Base-by-base conservation (phyloP, 1,140 invertebrate species). In the Monomorium pharaonis region DNA sequence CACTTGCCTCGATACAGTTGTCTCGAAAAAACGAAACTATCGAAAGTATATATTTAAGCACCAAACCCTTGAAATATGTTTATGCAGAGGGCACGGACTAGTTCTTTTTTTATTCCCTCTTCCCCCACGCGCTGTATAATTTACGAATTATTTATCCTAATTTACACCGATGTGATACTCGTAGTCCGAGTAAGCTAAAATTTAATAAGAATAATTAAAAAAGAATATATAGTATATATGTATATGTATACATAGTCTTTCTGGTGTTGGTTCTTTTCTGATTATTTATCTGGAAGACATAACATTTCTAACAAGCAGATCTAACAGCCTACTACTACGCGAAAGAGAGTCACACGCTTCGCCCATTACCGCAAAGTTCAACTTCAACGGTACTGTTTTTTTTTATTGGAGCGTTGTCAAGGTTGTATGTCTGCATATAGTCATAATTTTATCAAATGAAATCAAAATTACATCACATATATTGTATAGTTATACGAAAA, bases 221-320 rank as follows among this genome's bases (percentile, higher is more conserved):
- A 1, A 44, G 67, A 44, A 67, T 67, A 69, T 65, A 37, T 78
- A 60, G 44, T 58, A 72, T 33, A 58, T 80, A 56, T 80, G 9
- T 63, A 81, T 58, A 77, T 78, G 84, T 88, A 90, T 89, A 89
- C 78, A 88, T 85, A 92, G 89, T 92, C 92, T 94, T 92, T 94
- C 92, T 94, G 94, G 94, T 95, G 94, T 93, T 94, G 93, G 94
- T 94, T 94, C 91, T 95, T 92, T 92, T 90, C 88, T 89, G 87
- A 91, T 87, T 87, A 87, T 91, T 67, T 88, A 89, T 89, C 88
- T 86, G 81, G 90, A 92, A 74, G 89, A 91, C 88, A 91, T 91
- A 92, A 93, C 91, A 93, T 89, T 83, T 92, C 91, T 94, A 93
- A 94, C 92, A 92, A 91, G 77, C 88, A 91, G 90, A 90, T 88